Evolutionary conservation across 1,140 invertebrate genomes (phyloP).

Genomic region (Tribolium madens): DNA sequence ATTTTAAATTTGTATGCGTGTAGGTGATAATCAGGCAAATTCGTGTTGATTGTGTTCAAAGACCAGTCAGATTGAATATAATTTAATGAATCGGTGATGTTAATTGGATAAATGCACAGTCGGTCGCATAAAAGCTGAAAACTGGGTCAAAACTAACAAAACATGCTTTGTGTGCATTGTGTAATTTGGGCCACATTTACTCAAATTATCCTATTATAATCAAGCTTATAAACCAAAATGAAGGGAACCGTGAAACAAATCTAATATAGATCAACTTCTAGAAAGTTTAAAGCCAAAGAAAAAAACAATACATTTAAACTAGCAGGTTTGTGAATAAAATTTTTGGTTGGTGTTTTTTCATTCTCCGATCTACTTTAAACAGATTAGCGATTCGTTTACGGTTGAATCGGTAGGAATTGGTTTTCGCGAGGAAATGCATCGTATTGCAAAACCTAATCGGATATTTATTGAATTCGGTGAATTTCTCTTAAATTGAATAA

Average conservation of each 20-base stretch:
- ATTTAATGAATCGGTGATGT: background rate
- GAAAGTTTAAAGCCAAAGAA: background rate
- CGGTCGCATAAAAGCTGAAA: conserved; percentile 4
- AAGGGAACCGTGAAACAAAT: conserved; percentile 14
- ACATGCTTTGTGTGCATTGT: conserved; percentile 20
- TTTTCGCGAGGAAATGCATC: conserved; percentile 12
- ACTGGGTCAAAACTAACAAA: conserved; percentile 10
- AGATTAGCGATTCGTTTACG: conserved; percentile 30
- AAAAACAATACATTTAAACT: background rate
- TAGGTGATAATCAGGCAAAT: background rate
- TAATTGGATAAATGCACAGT: conserved; percentile 23
- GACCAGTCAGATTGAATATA: background rate
- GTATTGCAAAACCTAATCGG: conserved; percentile 22
- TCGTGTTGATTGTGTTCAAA: background rate
- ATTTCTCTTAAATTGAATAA: conserved; percentile 21
- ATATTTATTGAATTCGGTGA: conserved; percentile 22
- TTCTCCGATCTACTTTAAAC: conserved; percentile 26
- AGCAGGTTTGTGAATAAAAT: conserved; percentile 4
- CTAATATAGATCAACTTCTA: conserved; percentile 6
- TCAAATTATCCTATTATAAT: conserved; percentile 32
- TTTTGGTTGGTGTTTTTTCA: background rate
- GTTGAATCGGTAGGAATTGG: background rate
- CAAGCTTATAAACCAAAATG: conserved; percentile 24
- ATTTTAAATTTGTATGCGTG: background rate
- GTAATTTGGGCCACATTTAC: conserved; percentile 2